Conservation (phyloP, 2,797 vertebrate genomes). For the Rhodeus uyekii region DNA sequence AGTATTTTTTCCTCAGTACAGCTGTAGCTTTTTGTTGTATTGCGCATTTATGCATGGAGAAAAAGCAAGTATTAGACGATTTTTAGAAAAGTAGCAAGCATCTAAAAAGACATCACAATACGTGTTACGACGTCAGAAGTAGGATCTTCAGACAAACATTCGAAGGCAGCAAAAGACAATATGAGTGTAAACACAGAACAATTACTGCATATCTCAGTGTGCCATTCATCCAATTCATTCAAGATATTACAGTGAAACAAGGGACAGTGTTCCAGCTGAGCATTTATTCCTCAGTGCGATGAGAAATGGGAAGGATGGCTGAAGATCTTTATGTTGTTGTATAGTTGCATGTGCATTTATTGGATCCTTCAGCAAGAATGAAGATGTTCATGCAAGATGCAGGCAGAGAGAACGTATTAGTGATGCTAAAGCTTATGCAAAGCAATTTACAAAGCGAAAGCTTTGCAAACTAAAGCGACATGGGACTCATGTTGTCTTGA, state of each 20-base stretch:
- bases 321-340: constrained; percentile 12
- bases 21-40: neutral
- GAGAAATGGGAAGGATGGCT: neutral
- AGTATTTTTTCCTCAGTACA: neutral
- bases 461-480: too few species aligned
- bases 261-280: constrained; percentile 2
- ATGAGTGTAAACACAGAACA: constrained; percentile 21
- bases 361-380: neutral
- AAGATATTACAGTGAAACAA: constrained; percentile 8
- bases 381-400: neutral
- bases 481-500: neutral
- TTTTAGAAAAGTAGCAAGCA: neutral
- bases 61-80: neutral
- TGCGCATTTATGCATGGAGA: neutral
- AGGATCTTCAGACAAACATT: neutral
- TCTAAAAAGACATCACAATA: neutral
- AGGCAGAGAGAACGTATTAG: neutral
- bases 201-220: neutral
- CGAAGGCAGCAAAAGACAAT: neutral
- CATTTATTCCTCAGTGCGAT: constrained; percentile 3
- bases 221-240: constrained; percentile 14
- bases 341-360: neutral
- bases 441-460: constrained; percentile 4
- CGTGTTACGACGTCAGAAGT: neutral
- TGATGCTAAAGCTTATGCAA: neutral